These are phyloP conservation scores for Gorsachius goisagi DNA, from an alignment of 2,113 vertebrate species.

Conservation along the genomic window DNA sequence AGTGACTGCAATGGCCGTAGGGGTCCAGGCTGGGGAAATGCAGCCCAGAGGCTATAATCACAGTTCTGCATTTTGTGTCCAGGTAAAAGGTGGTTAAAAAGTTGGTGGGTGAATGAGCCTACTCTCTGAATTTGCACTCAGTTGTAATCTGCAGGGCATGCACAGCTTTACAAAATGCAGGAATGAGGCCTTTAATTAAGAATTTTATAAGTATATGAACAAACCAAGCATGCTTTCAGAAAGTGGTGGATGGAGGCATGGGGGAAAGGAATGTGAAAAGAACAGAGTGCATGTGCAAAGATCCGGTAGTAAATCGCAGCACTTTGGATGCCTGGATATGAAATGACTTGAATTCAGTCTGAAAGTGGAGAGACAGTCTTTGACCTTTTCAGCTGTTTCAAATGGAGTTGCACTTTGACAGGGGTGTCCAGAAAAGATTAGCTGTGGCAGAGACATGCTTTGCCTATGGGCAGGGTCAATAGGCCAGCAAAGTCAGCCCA, in stretches of 20 bases:
- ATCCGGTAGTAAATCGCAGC: background rate
- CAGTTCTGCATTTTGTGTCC: background rate
- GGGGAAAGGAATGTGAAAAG: background rate
- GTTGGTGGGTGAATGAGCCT: background rate
- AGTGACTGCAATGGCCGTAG: background rate
- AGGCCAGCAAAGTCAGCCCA: constrained; percentile 29
- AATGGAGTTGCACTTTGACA: constrained; percentile 28
- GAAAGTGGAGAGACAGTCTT: background rate
- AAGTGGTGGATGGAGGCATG: background rate
- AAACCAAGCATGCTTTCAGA: background rate
- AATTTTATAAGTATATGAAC: background rate
- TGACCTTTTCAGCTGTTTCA: constrained; percentile 68
- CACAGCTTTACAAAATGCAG: background rate
- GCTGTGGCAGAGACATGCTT: constrained; percentile 21
- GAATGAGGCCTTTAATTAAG: background rate
- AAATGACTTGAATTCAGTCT: background rate
- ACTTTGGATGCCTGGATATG: background rate
- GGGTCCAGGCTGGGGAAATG: background rate
- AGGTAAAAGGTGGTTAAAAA: background rate
- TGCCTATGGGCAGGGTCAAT: constrained; percentile 48
- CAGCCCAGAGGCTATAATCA: background rate
- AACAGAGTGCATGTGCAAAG: background rate
- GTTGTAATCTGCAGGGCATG: background rate
- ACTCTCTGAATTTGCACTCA: background rate
- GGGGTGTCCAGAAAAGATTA: constrained; percentile 45